Percentiles rank a stretch among this genome's conserved stretches.
phyloP scores from a whole-genome alignment of 92 coral and sea anemone genomes.

The Parazoanthus swiftii region DNA sequence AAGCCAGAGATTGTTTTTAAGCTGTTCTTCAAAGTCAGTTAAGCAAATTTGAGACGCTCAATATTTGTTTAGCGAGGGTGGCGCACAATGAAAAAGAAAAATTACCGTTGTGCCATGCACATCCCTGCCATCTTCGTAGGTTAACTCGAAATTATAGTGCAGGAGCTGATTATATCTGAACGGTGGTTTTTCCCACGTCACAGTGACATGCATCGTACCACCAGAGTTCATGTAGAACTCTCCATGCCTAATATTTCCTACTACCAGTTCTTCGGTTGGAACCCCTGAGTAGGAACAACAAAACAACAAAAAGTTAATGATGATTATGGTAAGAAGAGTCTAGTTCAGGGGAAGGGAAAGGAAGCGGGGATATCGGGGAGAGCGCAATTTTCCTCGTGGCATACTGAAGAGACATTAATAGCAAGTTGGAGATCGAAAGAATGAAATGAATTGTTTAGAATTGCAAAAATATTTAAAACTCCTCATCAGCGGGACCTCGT shows the following conservation, averaged over 20 bases:
- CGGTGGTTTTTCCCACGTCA: constrained; percentile 30
- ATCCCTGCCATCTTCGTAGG: constrained; percentile 14
- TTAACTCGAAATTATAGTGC: neutral
- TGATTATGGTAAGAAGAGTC: neutral
- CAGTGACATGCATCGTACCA: constrained; percentile 7
- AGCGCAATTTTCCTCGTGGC: too few relatives aligned
- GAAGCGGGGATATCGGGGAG: too few relatives aligned
- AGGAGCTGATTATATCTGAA: constrained; percentile 2
- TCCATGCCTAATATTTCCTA: constrained; percentile 4
- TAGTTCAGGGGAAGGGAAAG: neutral
- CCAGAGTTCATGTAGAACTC: constrained; percentile 6
- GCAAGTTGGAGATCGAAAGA: too few relatives aligned
- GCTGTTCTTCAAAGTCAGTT: neutral
- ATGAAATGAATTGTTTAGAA: too few relatives aligned
- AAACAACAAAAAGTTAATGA: neutral
- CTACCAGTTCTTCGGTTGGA: constrained; percentile 4
- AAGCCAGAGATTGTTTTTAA: neutral
- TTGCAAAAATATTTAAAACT: too few relatives aligned
- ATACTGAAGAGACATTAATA: too few relatives aligned
- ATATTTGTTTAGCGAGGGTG: neutral
- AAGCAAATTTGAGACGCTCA: neutral
- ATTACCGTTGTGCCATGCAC: constrained; percentile 17
- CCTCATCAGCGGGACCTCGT: too few relatives aligned
- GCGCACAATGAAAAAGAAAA: neutral
- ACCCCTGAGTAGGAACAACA: neutral